Base-by-base conservation (phyloP, 2,888 invertebrate species). In the Cerastis leucographa region DNA sequence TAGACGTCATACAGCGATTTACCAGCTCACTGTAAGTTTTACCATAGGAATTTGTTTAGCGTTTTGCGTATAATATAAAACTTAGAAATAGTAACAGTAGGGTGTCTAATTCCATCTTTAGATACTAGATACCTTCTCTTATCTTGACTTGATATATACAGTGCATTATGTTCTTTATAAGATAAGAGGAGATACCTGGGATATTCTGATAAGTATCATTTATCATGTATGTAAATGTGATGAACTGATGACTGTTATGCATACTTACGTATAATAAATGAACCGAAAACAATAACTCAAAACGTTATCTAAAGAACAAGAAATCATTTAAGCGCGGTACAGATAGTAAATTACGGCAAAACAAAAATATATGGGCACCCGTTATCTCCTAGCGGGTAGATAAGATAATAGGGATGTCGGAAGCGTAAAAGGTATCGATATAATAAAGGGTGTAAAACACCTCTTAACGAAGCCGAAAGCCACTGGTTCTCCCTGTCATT, bases 371-470 rank as follows among this genome's bases (percentile, higher is more conserved):
- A 80, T 81, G 88, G 89, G 89, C 90, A 91, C 91, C 94, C 92
- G 93, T 91, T 93, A 91, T 90, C 88, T 92, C 72, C 88, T 88
- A 89, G 91, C 91, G 90, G 90, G 92, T 91, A 92, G 92, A 93
- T 93, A 93, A 91, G 88, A 92, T 91, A 92, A 92, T 91, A 81
- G 64, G n/a, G 64, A 64, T 17, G 42, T 25, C 4, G 42, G 8
- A 42, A 12, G n/a, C 4, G 1, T 9, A 22, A 8, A 64, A 64
- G 42, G 40, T n/a, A 22, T 40, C 62, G 62, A 62, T 22, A n/a
- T 7, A 25, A 25, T 25, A n/a, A n/a, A n/a, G n/a, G n/a, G n/a
- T n/a, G n/a, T n/a, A n/a, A n/a, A n/a, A n/a, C n/a, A n/a, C n/a
- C n/a, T n/a, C n/a, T n/a, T n/a, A n/a, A n/a, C n/a, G n/a, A n/a